Percentiles rank a stretch among this genome's conserved stretches.
These are phyloP conservation scores for Montipora sp. DNA, from an alignment of 64 coral and sea anemone genomes.

Conservation along the genomic window DNA sequence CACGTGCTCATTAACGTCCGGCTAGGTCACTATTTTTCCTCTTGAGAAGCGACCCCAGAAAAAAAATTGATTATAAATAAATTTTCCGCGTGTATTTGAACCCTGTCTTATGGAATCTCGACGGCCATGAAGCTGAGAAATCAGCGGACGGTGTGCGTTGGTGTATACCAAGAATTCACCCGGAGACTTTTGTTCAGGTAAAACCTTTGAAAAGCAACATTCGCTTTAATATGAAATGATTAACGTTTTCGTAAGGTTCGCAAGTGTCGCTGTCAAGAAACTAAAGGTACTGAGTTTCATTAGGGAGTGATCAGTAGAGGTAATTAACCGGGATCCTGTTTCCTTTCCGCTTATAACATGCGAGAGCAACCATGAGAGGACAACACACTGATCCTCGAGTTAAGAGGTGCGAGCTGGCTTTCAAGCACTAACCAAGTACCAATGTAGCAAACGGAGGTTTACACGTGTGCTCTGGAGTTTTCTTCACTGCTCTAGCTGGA, in stretches of 20 bases:
- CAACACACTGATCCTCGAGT: conserved; percentile 11
- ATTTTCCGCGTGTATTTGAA: conserved; percentile 2
- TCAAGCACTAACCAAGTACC: background rate
- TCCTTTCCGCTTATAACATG: background rate
- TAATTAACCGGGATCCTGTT: conserved; percentile 23
- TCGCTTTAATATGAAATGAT: background rate
- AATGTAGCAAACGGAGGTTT: background rate
- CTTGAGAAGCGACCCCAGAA: background rate
- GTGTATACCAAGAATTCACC: background rate
- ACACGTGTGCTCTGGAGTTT: background rate
- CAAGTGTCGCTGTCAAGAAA: background rate
- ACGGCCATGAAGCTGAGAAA: background rate
- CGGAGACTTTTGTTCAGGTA: background rate
- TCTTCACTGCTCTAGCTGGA: background rate
- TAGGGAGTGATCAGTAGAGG: background rate
- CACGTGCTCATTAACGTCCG: conserved; percentile 11
- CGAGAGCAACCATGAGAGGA: background rate
- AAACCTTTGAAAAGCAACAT: background rate
- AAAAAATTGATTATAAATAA: conserved; percentile 1
- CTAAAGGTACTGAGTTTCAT: background rate
- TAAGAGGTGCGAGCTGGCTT: background rate
- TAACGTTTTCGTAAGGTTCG: background rate
- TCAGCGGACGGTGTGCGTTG: background rate
- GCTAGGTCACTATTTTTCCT: background rate
- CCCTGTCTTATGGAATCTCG: no score